Evolutionary conservation across 2,888 invertebrate genomes (phyloP).

Genomic region (Spisula solida): DNA sequence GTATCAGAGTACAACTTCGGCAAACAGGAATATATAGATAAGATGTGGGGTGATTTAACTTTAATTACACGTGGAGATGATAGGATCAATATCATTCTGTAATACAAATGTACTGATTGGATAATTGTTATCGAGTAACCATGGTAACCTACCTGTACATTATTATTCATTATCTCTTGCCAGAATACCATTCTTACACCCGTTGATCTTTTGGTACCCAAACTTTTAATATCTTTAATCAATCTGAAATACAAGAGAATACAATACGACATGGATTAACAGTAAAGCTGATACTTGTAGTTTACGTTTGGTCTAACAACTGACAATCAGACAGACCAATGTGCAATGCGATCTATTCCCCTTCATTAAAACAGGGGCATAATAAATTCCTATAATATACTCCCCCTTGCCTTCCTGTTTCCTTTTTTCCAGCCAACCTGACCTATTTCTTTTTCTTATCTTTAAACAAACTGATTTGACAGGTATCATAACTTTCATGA

Average conservation of each 20-base stretch:
- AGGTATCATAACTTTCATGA: no score
- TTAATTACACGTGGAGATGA: neutral
- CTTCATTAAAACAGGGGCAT: no score
- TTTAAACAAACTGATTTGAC: no score
- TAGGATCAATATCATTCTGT: neutral
- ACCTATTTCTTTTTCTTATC: no score
- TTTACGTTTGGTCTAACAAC: no score
- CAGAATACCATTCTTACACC: constrained; percentile 86
- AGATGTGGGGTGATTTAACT: neutral
- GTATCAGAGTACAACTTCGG: no score
- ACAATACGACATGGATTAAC: neutral
- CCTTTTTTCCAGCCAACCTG: no score
- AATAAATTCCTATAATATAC: no score
- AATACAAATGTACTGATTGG: neutral
- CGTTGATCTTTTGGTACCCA: constrained; percentile 73
- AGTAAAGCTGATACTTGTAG: no score
- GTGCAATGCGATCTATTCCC: no score
- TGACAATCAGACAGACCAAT: no score
- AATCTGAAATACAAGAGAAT: constrained; percentile 70
- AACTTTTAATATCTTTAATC: constrained; percentile 79
- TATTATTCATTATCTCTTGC: constrained; percentile 87
- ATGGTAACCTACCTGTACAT: constrained; percentile 78
- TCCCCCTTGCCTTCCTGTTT: no score
- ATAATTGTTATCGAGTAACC: neutral
- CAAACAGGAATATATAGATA: neutral